phyloP scores from a whole-genome alignment of 2,113 vertebrate genomes.

The Otolemur garnettii region DNA sequence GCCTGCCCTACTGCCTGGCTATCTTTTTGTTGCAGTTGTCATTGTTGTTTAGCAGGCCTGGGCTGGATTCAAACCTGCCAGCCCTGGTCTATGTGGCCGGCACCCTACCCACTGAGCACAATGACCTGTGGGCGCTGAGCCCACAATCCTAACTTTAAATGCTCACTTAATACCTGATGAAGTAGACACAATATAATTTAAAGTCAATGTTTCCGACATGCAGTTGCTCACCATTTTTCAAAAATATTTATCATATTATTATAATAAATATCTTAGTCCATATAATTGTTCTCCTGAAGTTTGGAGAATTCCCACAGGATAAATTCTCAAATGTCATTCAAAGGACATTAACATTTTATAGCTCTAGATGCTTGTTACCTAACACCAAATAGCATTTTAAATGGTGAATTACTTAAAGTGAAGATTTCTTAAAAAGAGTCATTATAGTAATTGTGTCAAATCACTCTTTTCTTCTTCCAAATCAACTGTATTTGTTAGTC shows the following conservation, averaged over 20 bases:
- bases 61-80: too few species aligned
- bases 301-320: slow-evolving; percentile 52
- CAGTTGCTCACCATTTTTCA: slow-evolving; percentile 25
- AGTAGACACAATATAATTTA: slow-evolving; percentile 47
- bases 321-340: slow-evolving; percentile 36
- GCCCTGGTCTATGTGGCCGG: too few species aligned
- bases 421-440: slow-evolving; percentile 57
- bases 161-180: slow-evolving; percentile 21
- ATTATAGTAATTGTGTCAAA: slow-evolving; percentile 41
- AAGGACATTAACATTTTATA: slow-evolving; percentile 52
- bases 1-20: too few species aligned
- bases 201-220: slow-evolving; percentile 20
- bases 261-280: neutral
- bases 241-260: slow-evolving; percentile 4
- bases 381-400: slow-evolving; percentile 46
- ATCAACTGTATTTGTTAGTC: slow-evolving; percentile 33
- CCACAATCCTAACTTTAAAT: neutral
- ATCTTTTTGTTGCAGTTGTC: too few species aligned
- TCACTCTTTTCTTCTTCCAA: slow-evolving; percentile 48
- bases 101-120: too few species aligned
- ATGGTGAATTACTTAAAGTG: slow-evolving; percentile 19
- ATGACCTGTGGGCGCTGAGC: too few species aligned
- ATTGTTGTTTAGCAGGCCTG: too few species aligned
- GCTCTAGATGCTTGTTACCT: slow-evolving; percentile 12
- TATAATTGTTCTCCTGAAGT: slow-evolving; percentile 4